A percentile compares a stretch with the other conserved stretches of the same genome.
Conservation (phyloP, 2,797 vertebrate species). For the Toxotes lorentzi region DNA sequence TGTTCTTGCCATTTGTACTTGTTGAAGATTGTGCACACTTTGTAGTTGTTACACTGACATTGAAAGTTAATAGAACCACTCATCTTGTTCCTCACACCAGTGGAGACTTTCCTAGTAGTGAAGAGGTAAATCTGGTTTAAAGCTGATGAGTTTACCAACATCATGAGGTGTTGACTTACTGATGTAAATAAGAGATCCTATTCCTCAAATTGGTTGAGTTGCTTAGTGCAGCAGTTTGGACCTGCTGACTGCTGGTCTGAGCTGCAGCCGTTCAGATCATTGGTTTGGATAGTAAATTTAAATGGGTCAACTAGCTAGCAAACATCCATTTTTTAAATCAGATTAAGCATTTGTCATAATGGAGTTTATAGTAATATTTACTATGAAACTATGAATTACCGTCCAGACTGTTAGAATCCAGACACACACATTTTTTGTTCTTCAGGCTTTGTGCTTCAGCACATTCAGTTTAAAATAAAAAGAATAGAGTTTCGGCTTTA, state of each 20-base stretch:
- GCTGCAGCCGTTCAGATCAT: conserved; percentile 9
- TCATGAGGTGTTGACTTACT: neutral
- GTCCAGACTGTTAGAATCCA: neutral
- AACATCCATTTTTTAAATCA: too few relatives aligned
- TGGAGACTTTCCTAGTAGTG: neutral
- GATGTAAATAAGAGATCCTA: neutral
- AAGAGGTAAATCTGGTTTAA: conserved; percentile 11
- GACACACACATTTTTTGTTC: too few relatives aligned
- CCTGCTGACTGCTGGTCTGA: neutral
- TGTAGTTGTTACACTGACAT: conserved; percentile 8
- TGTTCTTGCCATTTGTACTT: conserved; percentile 15
- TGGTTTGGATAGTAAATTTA: neutral
- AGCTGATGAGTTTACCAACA: conserved; percentile 1
- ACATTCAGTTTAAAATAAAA: too few relatives aligned
- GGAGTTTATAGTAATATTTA: neutral
- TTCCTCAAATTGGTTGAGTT: neutral
- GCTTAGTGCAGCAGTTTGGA: neutral
- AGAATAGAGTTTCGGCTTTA: too few relatives aligned
- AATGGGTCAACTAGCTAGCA: neutral
- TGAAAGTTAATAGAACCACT: conserved; percentile 12
- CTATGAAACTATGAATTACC: neutral
- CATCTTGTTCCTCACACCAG: neutral
- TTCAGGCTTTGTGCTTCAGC: too few relatives aligned
- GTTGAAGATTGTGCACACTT: neutral
- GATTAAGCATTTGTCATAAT: too few relatives aligned